Evolutionary conservation across 2,797 vertebrate genomes (phyloP).

Genomic region (Semaprochilodus insignis): DNA sequence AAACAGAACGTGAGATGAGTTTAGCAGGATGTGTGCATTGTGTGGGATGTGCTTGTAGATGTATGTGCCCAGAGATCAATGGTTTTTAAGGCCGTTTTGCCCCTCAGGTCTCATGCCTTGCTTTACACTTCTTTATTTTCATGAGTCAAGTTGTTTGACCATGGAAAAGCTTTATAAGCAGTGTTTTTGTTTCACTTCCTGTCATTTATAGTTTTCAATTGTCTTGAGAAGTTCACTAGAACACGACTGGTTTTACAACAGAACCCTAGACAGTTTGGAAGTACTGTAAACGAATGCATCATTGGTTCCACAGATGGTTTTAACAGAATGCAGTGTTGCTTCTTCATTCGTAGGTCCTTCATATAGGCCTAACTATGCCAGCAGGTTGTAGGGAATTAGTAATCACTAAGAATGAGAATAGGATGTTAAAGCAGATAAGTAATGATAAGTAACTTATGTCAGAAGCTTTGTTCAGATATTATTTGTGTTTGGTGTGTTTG

Average conservation of each 20-base stretch:
- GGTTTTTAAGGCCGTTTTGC: not conserved
- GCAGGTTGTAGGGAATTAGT: not conserved
- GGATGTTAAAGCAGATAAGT: not conserved
- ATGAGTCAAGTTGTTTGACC: not conserved
- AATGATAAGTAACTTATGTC: not conserved
- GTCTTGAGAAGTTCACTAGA: not conserved
- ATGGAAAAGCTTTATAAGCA: not conserved
- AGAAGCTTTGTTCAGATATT: not conserved
- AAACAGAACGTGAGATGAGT: too few relatives aligned
- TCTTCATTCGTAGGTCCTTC: too few relatives aligned
- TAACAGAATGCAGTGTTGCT: not conserved
- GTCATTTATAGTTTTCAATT: not conserved
- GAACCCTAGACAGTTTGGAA: not conserved
- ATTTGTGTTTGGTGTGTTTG: not conserved
- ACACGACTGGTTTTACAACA: not conserved
- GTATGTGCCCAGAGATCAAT: too few relatives aligned
- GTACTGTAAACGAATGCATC: not conserved
- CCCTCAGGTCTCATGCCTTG: not conserved
- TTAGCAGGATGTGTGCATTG: too few relatives aligned
- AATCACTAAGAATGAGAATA: not conserved
- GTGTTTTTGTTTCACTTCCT: not conserved
- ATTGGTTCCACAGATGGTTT: not conserved
- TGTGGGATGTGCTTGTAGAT: too few relatives aligned
- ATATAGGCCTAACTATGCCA: too few relatives aligned
- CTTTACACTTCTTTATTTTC: not conserved